Evolutionary conservation across 2,113 vertebrate genomes (phyloP).

Genomic region (Cololabis saira): DNA sequence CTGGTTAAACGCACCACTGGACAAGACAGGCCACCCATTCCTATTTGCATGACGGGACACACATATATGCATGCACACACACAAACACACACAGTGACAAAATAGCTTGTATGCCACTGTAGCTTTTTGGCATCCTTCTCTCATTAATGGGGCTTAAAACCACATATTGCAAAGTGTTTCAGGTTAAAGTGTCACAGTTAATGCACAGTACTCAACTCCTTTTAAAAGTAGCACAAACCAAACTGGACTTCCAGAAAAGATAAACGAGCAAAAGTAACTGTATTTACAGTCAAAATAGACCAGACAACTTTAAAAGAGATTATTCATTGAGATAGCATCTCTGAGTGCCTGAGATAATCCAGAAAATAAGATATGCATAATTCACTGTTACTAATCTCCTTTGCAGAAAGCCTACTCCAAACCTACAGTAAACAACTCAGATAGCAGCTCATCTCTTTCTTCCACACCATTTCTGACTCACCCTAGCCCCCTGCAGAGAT

Average conservation of each 20-base stretch:
- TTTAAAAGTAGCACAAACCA: slow-evolving; percentile 48
- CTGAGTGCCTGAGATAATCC: slow-evolving; percentile 77
- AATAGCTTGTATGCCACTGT: slow-evolving; percentile 45
- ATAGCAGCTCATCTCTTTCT: slow-evolving; percentile 57
- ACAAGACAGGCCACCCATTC: slow-evolving; percentile 74
- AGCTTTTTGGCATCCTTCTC: slow-evolving; percentile 30
- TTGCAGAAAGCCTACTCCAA: slow-evolving; percentile 72
- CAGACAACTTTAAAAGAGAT: slow-evolving; percentile 74
- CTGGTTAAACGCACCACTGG: slow-evolving; percentile 73
- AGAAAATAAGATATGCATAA: slow-evolving; percentile 84
- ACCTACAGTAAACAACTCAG: slow-evolving; percentile 77
- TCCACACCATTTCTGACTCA: slow-evolving; percentile 58
- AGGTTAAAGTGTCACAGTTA: slow-evolving; percentile 44
- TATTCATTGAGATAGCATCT: slow-evolving; percentile 77
- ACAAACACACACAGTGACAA: slow-evolving; percentile 22
- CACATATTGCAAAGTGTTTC: slow-evolving; percentile 41
- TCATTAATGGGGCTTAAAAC: slow-evolving; percentile 46
- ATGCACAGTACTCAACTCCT: slow-evolving; percentile 36
- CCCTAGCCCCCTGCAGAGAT: slow-evolving; percentile 50
- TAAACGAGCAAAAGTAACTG: slow-evolving; percentile 68
- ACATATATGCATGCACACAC: slow-evolving; percentile 22
- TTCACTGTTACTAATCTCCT: slow-evolving; percentile 83
- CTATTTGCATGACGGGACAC: slow-evolving; percentile 65
- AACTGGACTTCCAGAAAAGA: slow-evolving; percentile 68
- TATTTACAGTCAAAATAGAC: slow-evolving; percentile 72